Evolutionary conservation across 2,888 invertebrate genomes (phyloP), one percentile per base, ranked within the genome.

Genomic region (Leucania comma): DNA sequence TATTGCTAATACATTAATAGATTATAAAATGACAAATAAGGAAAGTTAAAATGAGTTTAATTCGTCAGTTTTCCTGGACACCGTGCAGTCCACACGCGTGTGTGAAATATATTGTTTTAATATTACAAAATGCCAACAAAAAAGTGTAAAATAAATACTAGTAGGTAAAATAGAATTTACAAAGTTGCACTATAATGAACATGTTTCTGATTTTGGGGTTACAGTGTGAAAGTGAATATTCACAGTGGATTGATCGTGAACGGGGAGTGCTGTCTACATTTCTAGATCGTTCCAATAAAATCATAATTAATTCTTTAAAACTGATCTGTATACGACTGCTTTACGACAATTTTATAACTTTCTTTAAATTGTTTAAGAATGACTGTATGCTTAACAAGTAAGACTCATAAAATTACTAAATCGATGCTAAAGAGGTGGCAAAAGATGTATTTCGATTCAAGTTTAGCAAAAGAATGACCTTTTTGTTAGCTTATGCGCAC

Each of bases 41-140:
- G 85, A 86, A 85, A 84, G 78, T 58, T 66, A 60, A 50, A 24
- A 58, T 17, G n/a, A 59, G 24, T 64, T 54, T 62, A 78, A 75
- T 84, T 80, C 78, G 80, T 87, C 84, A 88, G 90, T 92, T 91
- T 90, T 91, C 91, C 91, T 92, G 76, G 78, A 84, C 80, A 75
- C 71, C 22, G 65, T 67, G 69, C 61, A 58, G 75, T 58, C 72
- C 72, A 68, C 60, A 80, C 87, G 83, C 78, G 82, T 81, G 74
- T 84, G 63, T 1, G 10, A 56, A 57, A 53, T 29, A 29, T 1
- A 24, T 66, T 59, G 35, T 42, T 62, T 53, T 50, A 54, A 53
- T 17, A 20, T 12, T 29, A 51, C 50, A 57, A 51, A 75, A 69
- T 68, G 32, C 14, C 35, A 10, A 35, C 29, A 58, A 72, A 65